Percentiles rank a stretch among this genome's conserved stretches.
Conservation (phyloP, 2,888 invertebrate genomes). For the Eupelmus urozonus region DNA sequence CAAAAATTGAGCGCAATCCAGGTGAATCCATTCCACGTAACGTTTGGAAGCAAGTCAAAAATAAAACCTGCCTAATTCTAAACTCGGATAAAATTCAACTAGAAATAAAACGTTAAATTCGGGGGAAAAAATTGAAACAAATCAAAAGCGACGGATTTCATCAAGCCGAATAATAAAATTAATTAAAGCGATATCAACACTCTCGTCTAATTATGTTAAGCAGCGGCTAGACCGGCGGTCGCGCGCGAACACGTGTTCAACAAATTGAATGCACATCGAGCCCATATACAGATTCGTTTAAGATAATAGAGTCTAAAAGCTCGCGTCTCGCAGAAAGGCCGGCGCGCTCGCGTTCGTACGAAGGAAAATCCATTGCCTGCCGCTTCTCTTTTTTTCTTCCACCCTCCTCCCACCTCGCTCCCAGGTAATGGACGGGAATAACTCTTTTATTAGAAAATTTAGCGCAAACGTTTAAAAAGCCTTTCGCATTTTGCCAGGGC, state of each 20-base stretch:
- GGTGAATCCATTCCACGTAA: too few relatives aligned
- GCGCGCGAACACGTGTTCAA: background rate
- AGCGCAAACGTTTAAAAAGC: conserved; percentile 12
- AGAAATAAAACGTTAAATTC: background rate
- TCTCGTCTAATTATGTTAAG: too few relatives aligned
- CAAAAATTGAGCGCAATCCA: too few relatives aligned
- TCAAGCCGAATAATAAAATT: too few relatives aligned
- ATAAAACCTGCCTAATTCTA: too few relatives aligned
- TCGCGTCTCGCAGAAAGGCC: background rate
- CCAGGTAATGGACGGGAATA: background rate
- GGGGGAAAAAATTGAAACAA: too few relatives aligned
- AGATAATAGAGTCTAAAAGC: background rate
- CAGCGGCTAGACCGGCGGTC: too few relatives aligned
- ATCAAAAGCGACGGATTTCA: too few relatives aligned
- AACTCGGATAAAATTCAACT: too few relatives aligned
- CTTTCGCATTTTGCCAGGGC: background rate
- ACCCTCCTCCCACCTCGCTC: too few relatives aligned
- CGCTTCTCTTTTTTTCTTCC: background rate
- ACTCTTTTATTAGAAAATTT: background rate
- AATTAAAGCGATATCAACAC: too few relatives aligned
- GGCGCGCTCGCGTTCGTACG: background rate
- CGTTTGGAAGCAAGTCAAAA: too few relatives aligned
- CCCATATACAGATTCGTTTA: conserved; percentile 17
- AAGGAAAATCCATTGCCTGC: background rate
- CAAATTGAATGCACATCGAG: background rate